Base-by-base conservation (phyloP, 1,140 invertebrate genomes). In the Chironomus striatipennis region DNA sequence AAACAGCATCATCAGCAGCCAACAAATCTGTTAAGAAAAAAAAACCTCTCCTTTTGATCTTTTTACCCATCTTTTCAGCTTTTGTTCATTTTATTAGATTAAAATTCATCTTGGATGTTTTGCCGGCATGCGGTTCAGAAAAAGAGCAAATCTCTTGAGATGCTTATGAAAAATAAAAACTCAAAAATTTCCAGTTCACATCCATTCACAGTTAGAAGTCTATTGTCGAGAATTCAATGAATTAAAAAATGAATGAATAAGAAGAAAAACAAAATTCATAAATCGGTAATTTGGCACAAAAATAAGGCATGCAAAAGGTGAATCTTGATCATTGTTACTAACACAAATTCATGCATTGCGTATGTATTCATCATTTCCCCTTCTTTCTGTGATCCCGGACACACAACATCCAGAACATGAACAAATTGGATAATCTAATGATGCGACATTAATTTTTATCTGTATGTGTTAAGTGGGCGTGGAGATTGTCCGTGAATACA, bases 191-290 rank as follows among this genome's bases (percentile, higher is more conserved):
- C n/a, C 47, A 57, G 47, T 57, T 57, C 47, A 57, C 10, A 57
- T 57, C n/a, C 47, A 57, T 57, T 57, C 12, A 57, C 47, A 57
- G 47, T 57, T 57, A 57, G 47, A 57, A 15, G 47, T 12, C n/a
- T n/a, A n/a, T 57, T 57, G 47, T 57, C n/a, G 47, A 57, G 24
- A 57, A 57, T 57, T 57, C 47, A 57, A n/a, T 57, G 47, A 57
- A 57, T 57, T n/a, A 57, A 57, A 34, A 34, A 34, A 34, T 34
- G 24, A 34, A 34, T 34, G 24, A 34, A 34, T 34, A 34, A 34
- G 24, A 34, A 34, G 24, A 34, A 34, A 34, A 1, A n/a, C 2
- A 34, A 34, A 34, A 34, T 57, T 57, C n/a, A n/a, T 57, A 15
- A 12, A 57, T n/a, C 4, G 12, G n/a, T 57, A 57, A 57, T 57